Evolutionary conservation across 2,888 invertebrate species (phyloP).

Genomic region (Heliconius aoede): DNA sequence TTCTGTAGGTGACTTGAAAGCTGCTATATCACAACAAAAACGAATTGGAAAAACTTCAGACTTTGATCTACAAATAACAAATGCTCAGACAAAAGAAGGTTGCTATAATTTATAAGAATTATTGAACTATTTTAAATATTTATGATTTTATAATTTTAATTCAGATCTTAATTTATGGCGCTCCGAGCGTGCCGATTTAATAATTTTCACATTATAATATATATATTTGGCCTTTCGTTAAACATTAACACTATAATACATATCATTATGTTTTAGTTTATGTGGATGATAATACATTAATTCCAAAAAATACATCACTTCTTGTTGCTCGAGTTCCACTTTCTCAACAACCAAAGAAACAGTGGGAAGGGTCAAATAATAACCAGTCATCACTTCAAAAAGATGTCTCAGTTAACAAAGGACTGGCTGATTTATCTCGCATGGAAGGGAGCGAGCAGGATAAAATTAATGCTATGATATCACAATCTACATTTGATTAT

Average conservation of each 20-base stretch:
- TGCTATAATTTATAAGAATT: constrained; percentile 42
- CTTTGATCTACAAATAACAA: constrained; percentile 97
- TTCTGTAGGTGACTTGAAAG: constrained; percentile 96
- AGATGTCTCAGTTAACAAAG: constrained; percentile 83
- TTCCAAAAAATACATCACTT: constrained; percentile 98
- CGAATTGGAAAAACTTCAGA: constrained; percentile 96
- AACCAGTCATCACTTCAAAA: constrained; percentile 74
- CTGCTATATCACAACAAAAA: constrained; percentile 97
- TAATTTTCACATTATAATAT: too few relatives aligned
- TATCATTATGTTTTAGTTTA: constrained; percentile 87
- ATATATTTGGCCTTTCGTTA: neutral
- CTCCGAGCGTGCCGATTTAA: too few relatives aligned
- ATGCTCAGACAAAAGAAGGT: constrained; percentile 99
- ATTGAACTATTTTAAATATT: neutral
- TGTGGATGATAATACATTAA: constrained; percentile 93
- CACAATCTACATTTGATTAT: constrained; percentile 98
- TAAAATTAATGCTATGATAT: constrained; percentile 98
- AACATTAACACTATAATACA: neutral
- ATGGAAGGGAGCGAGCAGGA: constrained; percentile 98
- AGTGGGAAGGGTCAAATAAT: constrained; percentile 86
- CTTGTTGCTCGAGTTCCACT: constrained; percentile 97
- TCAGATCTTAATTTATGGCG: too few relatives aligned
- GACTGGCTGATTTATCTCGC: constrained; percentile 92
- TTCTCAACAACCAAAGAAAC: constrained; percentile 89
- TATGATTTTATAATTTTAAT: neutral